Evolutionary conservation across 2,113 vertebrate species (phyloP).

Genomic region (Hiodon alosoides): DNA sequence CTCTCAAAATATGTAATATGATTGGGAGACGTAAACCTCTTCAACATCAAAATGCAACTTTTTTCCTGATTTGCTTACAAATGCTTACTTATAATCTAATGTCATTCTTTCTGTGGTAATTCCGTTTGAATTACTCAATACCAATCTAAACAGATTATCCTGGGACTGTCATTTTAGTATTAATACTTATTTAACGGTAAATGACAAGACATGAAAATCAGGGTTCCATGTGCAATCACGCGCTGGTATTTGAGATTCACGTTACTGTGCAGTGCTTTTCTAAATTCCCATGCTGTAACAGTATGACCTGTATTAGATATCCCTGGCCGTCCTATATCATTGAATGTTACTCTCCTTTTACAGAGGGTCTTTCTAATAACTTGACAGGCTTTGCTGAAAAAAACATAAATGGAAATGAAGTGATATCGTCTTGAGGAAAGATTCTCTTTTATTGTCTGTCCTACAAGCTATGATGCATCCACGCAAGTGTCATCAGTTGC

Average conservation of each 20-base stretch:
- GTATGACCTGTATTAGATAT: background rate
- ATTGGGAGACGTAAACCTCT: constrained; percentile 16
- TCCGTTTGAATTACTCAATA: constrained; percentile 3
- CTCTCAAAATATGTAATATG: constrained; percentile 21
- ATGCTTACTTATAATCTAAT: constrained; percentile 5
- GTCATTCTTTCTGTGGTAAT: background rate
- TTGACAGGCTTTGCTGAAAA: background rate
- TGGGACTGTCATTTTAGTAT: constrained; percentile 19
- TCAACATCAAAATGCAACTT: constrained; percentile 2
- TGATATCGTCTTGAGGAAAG: background rate
- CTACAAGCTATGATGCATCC: background rate
- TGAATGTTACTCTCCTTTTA: too few relatives aligned
- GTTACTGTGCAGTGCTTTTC: background rate
- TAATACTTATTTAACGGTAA: constrained; percentile 17
- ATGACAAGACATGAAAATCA: constrained; percentile 18
- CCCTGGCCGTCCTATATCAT: background rate
- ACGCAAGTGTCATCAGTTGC: background rate
- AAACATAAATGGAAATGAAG: background rate
- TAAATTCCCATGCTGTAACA: background rate
- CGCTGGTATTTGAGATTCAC: background rate
- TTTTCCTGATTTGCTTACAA: constrained; percentile 17
- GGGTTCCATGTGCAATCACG: background rate
- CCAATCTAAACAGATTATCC: constrained; percentile 20
- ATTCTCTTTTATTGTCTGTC: background rate
- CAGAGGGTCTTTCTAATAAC: too few relatives aligned